Base-by-base conservation (phyloP, 2,797 vertebrate genomes). In the Bradypodion pumilum region DNA sequence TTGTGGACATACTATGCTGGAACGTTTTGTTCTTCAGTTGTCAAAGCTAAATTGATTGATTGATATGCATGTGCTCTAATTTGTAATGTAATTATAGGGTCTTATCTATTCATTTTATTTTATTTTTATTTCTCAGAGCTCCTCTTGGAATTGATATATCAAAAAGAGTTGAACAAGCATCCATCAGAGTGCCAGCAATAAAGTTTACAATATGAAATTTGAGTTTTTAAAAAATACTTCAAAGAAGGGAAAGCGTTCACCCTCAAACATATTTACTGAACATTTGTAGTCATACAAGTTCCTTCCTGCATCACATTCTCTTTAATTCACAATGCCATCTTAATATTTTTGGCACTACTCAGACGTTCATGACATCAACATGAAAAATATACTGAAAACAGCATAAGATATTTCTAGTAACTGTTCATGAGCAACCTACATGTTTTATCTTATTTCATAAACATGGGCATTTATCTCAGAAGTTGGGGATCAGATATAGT, bases 121-220 rank as follows among this genome's bases (percentile, higher is more conserved):
- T 78, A 12, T 82, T 60, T 1, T 90, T 86, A 5, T 91, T 87
- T 92, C 94, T 25, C 90, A 99, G 98, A 95, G 97, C 98, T 76
- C 95, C 95, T 4, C 95, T 99, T 89, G 98, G 98, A 86, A 91
- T 93, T 77, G 97, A 99, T 91, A 96, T 99, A 90, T 97, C 97
- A 63, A 94, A 95, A 78, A 94, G 96, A 92, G 98, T 99, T 87
- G 96, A 90, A 94, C 94, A 97, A 59, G 97, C 97, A 56, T 94
- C 95, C 12, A 98, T 99, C 93, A 97, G 92, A 92, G 74, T 98
- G 52, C 97, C 97, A 12, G 77, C 32, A 42, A 62, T 98, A 89
- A 96, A 94, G 92, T 88, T 96, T 66, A 95, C 90, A 59, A 91
- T 94, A 83, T 62, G 9, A 88, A 82, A 60, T 82, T 42, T 89